Evolutionary conservation across 1,140 invertebrate species (phyloP).

Genomic region (Agrilus planipennis): DNA sequence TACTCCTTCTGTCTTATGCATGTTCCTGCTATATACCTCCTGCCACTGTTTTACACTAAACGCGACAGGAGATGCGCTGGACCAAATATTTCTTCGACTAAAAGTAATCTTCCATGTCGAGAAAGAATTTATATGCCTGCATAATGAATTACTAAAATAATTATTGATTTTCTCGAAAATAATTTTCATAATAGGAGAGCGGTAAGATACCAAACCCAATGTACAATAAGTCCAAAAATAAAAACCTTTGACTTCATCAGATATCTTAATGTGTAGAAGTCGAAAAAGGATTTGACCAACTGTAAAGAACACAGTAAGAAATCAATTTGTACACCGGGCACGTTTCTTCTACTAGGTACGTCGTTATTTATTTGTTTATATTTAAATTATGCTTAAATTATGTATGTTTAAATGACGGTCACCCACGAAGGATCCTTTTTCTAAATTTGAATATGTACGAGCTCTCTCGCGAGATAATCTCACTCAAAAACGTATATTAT

Average conservation of each 20-base stretch:
- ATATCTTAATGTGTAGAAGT: too few relatives aligned
- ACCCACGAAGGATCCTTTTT: slow-evolving; percentile 8
- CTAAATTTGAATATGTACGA: too few relatives aligned
- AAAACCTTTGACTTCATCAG: too few relatives aligned
- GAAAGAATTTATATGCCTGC: neutral
- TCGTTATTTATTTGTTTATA: slow-evolving; percentile 10
- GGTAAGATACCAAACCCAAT: too few relatives aligned
- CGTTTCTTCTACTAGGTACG: slow-evolving; percentile 6
- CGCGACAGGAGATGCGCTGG: slow-evolving; percentile 21
- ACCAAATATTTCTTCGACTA: slow-evolving; percentile 9
- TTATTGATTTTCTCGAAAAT: neutral
- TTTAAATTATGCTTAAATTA: slow-evolving; percentile 9
- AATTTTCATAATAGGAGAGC: neutral
- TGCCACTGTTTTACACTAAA: slow-evolving; percentile 28
- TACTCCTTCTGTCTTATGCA: slow-evolving; percentile 27
- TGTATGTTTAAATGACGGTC: slow-evolving; percentile 5
- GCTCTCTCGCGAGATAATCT: too few relatives aligned
- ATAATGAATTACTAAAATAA: neutral
- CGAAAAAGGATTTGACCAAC: neutral
- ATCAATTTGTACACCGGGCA: slow-evolving; percentile 11
- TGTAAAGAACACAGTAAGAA: neutral
- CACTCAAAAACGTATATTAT: too few relatives aligned
- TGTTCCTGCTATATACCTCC: slow-evolving; percentile 26
- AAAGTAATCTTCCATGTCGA: slow-evolving; percentile 5
- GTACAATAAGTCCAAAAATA: too few relatives aligned